phyloP scores from a whole-genome alignment of 2,888 invertebrate genomes.

The Leptopilina myrica region DNA sequence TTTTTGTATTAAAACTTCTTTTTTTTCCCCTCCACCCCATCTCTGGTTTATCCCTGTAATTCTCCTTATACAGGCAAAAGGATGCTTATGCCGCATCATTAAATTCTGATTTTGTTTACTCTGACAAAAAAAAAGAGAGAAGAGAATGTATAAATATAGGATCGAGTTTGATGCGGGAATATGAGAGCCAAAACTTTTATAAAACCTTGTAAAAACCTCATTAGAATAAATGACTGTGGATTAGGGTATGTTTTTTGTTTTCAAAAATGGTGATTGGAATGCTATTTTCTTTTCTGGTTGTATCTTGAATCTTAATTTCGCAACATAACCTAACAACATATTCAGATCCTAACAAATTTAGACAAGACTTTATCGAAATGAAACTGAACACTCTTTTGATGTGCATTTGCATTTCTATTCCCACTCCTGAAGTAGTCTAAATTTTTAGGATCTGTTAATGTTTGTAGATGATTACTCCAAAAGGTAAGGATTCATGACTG shows the following conservation, averaged over 20 bases:
- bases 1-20: constrained; percentile 33
- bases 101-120: constrained; percentile 18
- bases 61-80: background rate
- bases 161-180: background rate
- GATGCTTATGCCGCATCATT: constrained; percentile 29
- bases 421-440: no score
- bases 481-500: background rate
- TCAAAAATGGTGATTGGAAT: background rate
- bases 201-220: background rate
- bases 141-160: no score
- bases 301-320: no score
- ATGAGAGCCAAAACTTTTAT: background rate
- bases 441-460: no score
- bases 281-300: background rate
- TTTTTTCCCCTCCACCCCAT: background rate
- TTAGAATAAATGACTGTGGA: background rate
- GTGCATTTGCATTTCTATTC: no score
- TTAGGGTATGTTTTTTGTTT: background rate
- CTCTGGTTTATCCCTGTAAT: background rate
- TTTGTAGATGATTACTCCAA: no score
- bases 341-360: no score
- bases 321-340: no score
- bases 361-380: no score
- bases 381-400: no score
- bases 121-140: background rate